Percentiles rank a stretch among this genome's conserved stretches.
These are phyloP conservation scores for Neuroterus valhalla DNA, from an alignment of 1,140 invertebrate species.

Conservation along the genomic window DNA sequence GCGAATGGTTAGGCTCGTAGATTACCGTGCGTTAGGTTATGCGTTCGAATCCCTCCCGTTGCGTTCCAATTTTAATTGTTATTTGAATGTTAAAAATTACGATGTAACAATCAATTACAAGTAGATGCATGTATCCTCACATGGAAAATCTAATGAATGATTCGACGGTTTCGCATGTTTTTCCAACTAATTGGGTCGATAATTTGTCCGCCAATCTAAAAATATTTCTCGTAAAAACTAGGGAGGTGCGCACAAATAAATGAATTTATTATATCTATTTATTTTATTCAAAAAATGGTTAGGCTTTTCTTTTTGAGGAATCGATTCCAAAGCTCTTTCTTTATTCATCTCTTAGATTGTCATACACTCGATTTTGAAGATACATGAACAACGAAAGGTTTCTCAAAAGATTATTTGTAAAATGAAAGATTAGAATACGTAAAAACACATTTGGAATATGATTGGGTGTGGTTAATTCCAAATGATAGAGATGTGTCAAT, in stretches of 20 bases:
- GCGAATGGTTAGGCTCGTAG: too few species aligned
- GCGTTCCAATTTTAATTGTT: too few species aligned
- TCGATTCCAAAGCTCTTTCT: too few species aligned
- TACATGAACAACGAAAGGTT: not conserved
- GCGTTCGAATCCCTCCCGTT: too few species aligned
- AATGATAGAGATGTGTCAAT: conserved; percentile 60
- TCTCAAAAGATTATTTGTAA: not conserved
- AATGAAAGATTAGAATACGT: not conserved
- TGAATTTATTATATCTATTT: conserved; percentile 38
- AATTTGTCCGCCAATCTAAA: conserved; percentile 44
- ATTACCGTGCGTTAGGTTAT: too few species aligned
- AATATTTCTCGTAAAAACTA: conserved; percentile 47
- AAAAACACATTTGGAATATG: not conserved
- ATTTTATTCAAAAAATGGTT: not conserved
- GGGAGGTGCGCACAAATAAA: conserved; percentile 44
- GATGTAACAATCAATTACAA: too few species aligned
- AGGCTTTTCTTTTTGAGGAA: too few species aligned
- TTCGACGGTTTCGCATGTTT: conserved; percentile 76
- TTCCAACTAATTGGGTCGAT: conserved; percentile 69
- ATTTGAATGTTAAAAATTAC: too few species aligned
- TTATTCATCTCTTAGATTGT: not conserved
- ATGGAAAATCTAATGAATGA: conserved; percentile 76
- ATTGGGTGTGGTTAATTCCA: conserved; percentile 31
- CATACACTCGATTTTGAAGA: conserved; percentile 33
- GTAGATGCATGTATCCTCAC: too few species aligned